A percentile compares a stretch with the other conserved stretches of the same genome.
Conservation (phyloP, 2,113 vertebrate species). For the Malaclemys terrapin region DNA sequence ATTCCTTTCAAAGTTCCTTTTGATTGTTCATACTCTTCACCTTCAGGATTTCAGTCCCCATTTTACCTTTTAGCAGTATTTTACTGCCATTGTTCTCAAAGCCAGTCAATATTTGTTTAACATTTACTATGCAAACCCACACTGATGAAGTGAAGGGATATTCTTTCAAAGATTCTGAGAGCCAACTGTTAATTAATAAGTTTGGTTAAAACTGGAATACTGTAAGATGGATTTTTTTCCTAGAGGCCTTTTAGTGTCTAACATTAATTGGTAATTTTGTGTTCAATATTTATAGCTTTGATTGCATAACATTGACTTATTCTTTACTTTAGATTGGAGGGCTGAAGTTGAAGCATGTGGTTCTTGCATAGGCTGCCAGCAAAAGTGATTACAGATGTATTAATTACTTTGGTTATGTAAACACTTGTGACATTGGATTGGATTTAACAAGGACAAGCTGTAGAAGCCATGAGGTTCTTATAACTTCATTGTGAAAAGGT, state of each 20-base stretch:
- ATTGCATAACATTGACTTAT: slow-evolving; percentile 38
- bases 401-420: slow-evolving; percentile 67
- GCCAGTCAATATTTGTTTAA: slow-evolving; percentile 20
- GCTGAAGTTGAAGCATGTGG: slow-evolving; percentile 46
- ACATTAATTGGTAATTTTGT: slow-evolving; percentile 17
- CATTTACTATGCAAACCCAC: neutral
- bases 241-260: neutral
- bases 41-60: neutral
- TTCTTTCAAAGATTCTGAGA: slow-evolving; percentile 17
- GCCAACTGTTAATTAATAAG: slow-evolving; percentile 5
- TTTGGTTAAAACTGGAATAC: slow-evolving; percentile 10
- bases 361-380: slow-evolving; percentile 56
- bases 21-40: neutral
- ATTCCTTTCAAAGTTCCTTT: neutral
- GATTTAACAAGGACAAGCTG: slow-evolving; percentile 61
- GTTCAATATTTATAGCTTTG: slow-evolving; percentile 38
- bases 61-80: neutral
- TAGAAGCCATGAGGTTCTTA: slow-evolving; percentile 7
- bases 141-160: neutral
- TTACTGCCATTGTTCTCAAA: neutral
- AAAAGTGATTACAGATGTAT: slow-evolving; percentile 61
- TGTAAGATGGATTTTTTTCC: neutral
- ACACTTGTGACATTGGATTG: slow-evolving; percentile 53
- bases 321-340: slow-evolving; percentile 43
- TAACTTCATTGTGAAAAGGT: slow-evolving; percentile 31